A percentile compares a stretch with the other conserved stretches of the same genome.
phyloP scores from a whole-genome alignment of 2,113 vertebrate genomes.

The Dipodomys stephensi region DNA sequence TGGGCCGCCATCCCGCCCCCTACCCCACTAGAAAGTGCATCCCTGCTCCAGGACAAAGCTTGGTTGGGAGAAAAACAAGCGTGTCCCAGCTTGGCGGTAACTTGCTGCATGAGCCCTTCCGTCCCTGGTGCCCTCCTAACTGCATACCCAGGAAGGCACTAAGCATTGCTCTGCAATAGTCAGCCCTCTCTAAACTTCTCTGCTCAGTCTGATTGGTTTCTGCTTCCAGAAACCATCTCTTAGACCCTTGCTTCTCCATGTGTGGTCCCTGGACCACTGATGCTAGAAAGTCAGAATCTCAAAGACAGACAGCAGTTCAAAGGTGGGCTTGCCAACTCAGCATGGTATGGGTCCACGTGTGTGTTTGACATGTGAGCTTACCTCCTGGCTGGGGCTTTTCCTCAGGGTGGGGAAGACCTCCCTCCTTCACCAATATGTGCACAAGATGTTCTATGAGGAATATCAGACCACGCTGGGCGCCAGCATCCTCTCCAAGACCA shows the following conservation, averaged over 20 bases:
- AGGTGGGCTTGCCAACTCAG: not conserved
- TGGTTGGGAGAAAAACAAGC: not conserved
- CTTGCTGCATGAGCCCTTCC: not conserved
- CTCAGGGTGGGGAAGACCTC: constrained; percentile 91
- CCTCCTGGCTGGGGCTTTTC: not conserved
- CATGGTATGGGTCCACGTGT: not conserved
- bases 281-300: constrained; percentile 7
- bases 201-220: not conserved
- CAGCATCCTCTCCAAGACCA: constrained; percentile 89
- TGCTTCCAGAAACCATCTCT: not conserved
- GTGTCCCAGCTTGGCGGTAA: not conserved
- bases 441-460: constrained; percentile 88
- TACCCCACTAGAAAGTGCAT: no score
- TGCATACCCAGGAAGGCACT: not conserved
- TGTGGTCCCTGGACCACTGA: not conserved
- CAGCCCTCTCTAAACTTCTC: not conserved
- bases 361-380: not conserved
- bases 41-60: not conserved
- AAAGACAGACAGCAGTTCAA: not conserved
- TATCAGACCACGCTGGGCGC: constrained; percentile 90
- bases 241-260: not conserved
- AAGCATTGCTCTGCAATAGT: not conserved
- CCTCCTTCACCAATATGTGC: constrained; percentile 90
- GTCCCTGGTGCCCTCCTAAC: not conserved
- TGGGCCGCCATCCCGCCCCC: no score